These are phyloP conservation scores for Cyphomyrmex costatus DNA, from an alignment of 1,140 invertebrate genomes.

Conservation along the genomic window DNA sequence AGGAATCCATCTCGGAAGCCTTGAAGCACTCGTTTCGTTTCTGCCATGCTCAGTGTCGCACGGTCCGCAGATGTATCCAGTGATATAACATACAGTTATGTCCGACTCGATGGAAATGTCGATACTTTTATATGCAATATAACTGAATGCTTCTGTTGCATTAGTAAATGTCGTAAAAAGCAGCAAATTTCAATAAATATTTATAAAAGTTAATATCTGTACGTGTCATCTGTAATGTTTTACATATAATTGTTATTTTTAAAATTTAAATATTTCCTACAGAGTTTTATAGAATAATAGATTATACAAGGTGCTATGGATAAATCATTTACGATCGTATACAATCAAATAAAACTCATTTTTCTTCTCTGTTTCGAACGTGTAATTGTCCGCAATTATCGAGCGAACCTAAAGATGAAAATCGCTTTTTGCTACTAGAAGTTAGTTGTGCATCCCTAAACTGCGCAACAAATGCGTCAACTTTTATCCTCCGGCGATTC, in stretches of 20 bases:
- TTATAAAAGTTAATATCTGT: neutral
- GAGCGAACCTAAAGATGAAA: neutral
- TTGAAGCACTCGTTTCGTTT: slow-evolving; percentile 42
- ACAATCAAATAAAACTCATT: neutral
- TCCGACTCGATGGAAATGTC: slow-evolving; percentile 34
- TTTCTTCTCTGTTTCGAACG: neutral
- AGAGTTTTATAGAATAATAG: neutral
- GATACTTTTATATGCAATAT: slow-evolving; percentile 29
- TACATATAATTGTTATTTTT: neutral
- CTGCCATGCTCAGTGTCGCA: slow-evolving; percentile 23
- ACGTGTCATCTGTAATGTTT: neutral
- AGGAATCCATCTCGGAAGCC: slow-evolving; percentile 47
- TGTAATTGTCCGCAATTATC: neutral
- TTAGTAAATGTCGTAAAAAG: slow-evolving; percentile 1
- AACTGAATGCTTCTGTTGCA: neutral
- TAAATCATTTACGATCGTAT: neutral
- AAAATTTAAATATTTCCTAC: neutral
- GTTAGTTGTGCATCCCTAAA: slow-evolving; percentile 4
- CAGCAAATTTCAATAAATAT: neutral
- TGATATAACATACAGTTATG: slow-evolving; percentile 20
- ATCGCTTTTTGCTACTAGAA: neutral
- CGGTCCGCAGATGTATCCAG: slow-evolving; percentile 12
- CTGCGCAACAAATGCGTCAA: slow-evolving; percentile 35
- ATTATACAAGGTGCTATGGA: neutral
- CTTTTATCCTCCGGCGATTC: slow-evolving; percentile 41